Evolutionary conservation across 1,140 invertebrate species (phyloP).

Genomic region (Mya arenaria): DNA sequence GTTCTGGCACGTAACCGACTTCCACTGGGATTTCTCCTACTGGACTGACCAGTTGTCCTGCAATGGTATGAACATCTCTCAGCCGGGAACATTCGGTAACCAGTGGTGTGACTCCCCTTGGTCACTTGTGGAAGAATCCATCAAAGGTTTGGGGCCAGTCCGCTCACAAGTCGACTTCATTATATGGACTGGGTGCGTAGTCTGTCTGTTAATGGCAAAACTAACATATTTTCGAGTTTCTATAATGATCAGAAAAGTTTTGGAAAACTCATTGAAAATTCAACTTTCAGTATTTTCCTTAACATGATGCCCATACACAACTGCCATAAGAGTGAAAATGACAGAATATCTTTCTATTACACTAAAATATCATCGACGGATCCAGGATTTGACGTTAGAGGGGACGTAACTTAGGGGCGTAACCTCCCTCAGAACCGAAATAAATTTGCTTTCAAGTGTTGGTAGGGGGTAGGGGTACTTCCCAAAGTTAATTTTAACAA

Average conservation of each 20-base stretch:
- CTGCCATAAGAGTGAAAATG: background rate
- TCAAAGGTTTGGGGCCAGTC: constrained; percentile 89
- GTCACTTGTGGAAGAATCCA: constrained; percentile 90
- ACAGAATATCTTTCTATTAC: background rate
- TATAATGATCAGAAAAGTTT: background rate
- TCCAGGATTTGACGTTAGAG: too few relatives aligned
- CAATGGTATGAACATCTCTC: background rate
- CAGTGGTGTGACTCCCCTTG: constrained; percentile 94
- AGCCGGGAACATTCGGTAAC: constrained; percentile 87
- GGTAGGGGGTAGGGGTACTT: background rate
- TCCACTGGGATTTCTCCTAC: constrained; percentile 91
- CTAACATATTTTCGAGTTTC: background rate
- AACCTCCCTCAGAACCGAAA: background rate
- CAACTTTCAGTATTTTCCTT: background rate
- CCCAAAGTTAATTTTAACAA: background rate
- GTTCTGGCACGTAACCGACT: constrained; percentile 95
- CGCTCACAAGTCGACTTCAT: constrained; percentile 93
- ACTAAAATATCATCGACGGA: background rate
- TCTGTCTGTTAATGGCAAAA: background rate
- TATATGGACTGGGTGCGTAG: constrained; percentile 94
- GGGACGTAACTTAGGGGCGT: too few relatives aligned
- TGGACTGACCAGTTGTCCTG: constrained; percentile 49
- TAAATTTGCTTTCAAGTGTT: background rate
- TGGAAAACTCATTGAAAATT: background rate
- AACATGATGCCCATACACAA: background rate